These are phyloP conservation scores for Virgularia gustaviana DNA, from an alignment of 92 coral and sea anemone genomes.

Conservation along the genomic window DNA sequence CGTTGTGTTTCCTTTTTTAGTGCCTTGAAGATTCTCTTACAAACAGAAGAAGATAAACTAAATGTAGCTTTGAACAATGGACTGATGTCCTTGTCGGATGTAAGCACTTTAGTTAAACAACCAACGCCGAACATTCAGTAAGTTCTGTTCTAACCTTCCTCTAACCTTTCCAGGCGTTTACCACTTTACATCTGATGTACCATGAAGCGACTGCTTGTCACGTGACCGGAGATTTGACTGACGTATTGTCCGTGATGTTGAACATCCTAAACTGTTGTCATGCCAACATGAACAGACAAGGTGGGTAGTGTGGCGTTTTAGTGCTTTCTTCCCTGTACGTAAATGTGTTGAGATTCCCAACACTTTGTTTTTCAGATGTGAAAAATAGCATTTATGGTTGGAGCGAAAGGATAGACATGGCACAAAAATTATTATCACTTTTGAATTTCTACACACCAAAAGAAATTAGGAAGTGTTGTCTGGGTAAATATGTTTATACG, in stretches of 20 bases:
- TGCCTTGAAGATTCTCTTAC: slow-evolving; percentile 89
- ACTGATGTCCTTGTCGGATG: slow-evolving; percentile 79
- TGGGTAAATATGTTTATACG: slow-evolving; percentile 70
- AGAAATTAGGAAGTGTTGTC: slow-evolving; percentile 76
- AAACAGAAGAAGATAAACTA: slow-evolving; percentile 89
- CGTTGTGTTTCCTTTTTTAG: slow-evolving; percentile 39
- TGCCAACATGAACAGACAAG: slow-evolving; percentile 81
- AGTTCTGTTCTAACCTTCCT: not conserved
- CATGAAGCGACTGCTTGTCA: slow-evolving; percentile 99
- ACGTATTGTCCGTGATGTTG: slow-evolving; percentile 71
- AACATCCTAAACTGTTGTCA: slow-evolving; percentile 77
- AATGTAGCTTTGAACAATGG: slow-evolving; percentile 89
- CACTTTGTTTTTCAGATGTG: slow-evolving; percentile 59
- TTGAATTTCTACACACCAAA: slow-evolving; percentile 94
- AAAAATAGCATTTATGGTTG: slow-evolving; percentile 83
- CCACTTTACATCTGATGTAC: slow-evolving; percentile 96
- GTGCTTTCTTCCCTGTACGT: not conserved
- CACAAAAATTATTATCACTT: slow-evolving; percentile 87
- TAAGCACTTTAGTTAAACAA: slow-evolving; percentile 44
- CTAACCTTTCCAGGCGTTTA: slow-evolving; percentile 66
- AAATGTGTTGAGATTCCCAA: not conserved
- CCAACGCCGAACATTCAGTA: not conserved
- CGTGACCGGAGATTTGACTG: slow-evolving; percentile 97
- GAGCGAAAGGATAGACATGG: slow-evolving; percentile 88
- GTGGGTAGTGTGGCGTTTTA: slow-evolving; percentile 31